Evolutionary conservation across 2,113 vertebrate species (phyloP).

Genomic region (Bubo scandiacus): DNA sequence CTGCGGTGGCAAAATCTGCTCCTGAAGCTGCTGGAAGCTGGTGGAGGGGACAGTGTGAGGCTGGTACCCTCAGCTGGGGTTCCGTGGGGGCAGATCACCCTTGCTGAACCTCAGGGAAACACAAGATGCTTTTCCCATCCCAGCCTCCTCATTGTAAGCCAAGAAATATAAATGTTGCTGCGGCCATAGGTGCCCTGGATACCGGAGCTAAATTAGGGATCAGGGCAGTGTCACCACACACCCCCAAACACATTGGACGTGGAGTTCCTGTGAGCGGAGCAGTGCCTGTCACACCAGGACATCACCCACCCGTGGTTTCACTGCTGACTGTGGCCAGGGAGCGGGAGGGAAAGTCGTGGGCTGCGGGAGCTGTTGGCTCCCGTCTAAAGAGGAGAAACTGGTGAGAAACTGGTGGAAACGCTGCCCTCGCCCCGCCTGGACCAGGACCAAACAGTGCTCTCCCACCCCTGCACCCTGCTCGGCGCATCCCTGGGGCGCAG

Average conservation of each 20-base stretch:
- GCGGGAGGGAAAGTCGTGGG: not conserved
- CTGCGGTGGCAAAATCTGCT: not conserved
- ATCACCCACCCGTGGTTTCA: not conserved
- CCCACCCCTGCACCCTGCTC: fast-evolving
- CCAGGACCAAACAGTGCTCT: fast-evolving
- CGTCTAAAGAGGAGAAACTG: not conserved
- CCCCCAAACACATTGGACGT: fast-evolving
- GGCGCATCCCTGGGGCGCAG: fast-evolving
- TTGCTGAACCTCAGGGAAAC: not conserved
- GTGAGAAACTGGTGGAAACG: not conserved
- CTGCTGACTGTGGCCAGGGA: not conserved
- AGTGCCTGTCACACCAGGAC: not conserved
- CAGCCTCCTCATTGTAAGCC: not conserved
- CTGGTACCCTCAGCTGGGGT: not conserved
- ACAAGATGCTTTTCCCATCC: not conserved
- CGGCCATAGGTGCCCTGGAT: not conserved
- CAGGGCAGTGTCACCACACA: not conserved
- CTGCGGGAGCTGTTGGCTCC: not conserved
- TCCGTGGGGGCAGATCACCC: not conserved
- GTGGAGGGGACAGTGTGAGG: not conserved
- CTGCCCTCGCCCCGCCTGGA: not conserved
- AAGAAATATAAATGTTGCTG: not conserved
- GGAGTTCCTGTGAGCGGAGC: not conserved
- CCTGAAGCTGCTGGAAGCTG: not conserved
- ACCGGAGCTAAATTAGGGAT: not conserved